Conservation (phyloP, 1,140 invertebrate genomes). For the Drosophila pectinifera region DNA sequence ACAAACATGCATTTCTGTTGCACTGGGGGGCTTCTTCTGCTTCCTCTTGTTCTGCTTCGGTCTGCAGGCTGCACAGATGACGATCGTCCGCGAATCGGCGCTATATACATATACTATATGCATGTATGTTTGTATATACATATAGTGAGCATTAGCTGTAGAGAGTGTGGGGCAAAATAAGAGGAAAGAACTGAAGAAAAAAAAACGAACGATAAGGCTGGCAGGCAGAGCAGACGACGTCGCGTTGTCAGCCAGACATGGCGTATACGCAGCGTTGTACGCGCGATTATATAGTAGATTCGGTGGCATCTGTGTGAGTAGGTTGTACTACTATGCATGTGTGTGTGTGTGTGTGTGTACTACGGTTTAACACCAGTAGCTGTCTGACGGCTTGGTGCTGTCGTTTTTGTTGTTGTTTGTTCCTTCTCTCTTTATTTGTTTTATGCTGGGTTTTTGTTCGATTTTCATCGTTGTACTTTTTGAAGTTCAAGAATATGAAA, state of each 20-base stretch:
- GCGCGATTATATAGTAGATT: conserved; percentile 16
- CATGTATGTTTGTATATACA: conserved; percentile 8
- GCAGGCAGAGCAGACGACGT: conserved; percentile 22
- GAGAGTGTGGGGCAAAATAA: conserved; percentile 12
- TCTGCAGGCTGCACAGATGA: conserved; percentile 46
- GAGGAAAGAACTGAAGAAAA: conserved; percentile 16
- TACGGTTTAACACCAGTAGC: conserved; percentile 79
- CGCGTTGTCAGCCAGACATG: conserved; percentile 54
- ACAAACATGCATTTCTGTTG: conserved; percentile 3
- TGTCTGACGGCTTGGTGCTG: conserved; percentile 75
- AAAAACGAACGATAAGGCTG: conserved; percentile 58
- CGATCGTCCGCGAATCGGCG: conserved; percentile 29
- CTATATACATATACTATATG: conserved; percentile 1
- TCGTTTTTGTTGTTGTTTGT: conserved; percentile 56
- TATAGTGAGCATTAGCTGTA: conserved; percentile 25
- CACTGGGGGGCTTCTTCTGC: conserved; percentile 24
- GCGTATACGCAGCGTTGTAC: conserved; percentile 75
- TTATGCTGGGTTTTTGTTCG: conserved; percentile 75
- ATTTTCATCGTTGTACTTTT: conserved; percentile 61
- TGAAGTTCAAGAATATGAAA: conserved; percentile 82
- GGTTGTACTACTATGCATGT: conserved; percentile 42
- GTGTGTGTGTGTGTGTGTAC: conserved; percentile 34
- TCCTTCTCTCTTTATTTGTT: conserved; percentile 56
- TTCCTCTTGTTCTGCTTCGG: neutral
- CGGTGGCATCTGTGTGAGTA: conserved; percentile 29